Base-by-base conservation (phyloP, 2,888 invertebrate genomes). In the Agelastica alni region DNA sequence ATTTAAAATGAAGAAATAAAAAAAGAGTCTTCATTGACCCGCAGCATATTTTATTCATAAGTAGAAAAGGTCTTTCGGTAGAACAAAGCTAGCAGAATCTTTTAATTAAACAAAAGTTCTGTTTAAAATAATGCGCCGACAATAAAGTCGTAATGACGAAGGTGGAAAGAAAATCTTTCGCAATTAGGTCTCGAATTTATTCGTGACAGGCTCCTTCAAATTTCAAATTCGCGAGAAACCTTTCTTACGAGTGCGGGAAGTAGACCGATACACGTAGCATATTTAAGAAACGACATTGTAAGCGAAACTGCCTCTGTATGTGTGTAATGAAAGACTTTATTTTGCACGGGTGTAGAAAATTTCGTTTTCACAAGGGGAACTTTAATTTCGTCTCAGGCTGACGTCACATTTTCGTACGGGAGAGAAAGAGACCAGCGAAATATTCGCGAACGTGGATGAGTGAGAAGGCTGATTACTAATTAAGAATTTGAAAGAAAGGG, bases 401-500 rank as follows among this genome's bases (percentile, higher is more conserved):
- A 75, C 75, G 75, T 75, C 74, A 74, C 73, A 74, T 76, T 75
- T 74, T 72, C 75, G 76, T 75, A 75, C 73, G 68, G 66, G 82
- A 79, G 78, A 63, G 80, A 82, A 78, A 70, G 81, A 82, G 76
- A 69, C 73, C 26, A 17, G 31, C 22, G 32, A 30, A 22, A 37
- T 5, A 39, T 16, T n/a, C 34, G 46, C 18, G 53, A 62, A 78
- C 81, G 49, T 64, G 67, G 62, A 65, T 44, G 79, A 64, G 72
- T 62, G 79, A 81, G 74, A 75, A 76, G 71, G 81, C 80, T 71
- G 79, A 81, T 82, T 74, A 83, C 84, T 84, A 84, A 84, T 84
- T 84, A 84, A 84, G 84, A 84, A 84, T 83, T 81, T 83, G 77
- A 84, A 84, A 84, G 84, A 83, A 83, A 75, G 75, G 76, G 81